Evolutionary conservation across 2,888 invertebrate genomes (phyloP).

Genomic region (Acanthosepion esculentum): DNA sequence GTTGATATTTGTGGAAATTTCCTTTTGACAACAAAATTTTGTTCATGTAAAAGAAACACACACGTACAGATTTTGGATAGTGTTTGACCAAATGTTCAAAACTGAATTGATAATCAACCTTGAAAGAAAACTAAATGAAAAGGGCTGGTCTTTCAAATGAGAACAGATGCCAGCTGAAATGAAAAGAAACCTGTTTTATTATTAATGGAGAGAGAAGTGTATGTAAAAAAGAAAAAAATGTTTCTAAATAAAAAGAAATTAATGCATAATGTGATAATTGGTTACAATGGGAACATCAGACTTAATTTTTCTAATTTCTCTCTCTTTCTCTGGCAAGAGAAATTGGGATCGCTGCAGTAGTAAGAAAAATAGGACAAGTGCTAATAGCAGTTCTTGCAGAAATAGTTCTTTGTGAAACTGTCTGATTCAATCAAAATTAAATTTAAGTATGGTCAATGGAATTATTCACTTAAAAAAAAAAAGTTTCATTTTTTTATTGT

Average conservation of each 20-base stretch:
- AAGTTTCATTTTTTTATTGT: no score
- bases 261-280: neutral
- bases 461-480: neutral
- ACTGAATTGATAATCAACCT: neutral
- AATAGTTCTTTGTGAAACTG: neutral
- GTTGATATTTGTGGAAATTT: neutral
- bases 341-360: no score
- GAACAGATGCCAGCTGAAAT: neutral
- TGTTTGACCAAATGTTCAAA: neutral
- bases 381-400: no score
- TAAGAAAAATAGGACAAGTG: no score
- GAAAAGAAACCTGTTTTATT: neutral
- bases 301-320: conserved; percentile 3
- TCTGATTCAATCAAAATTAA: conserved; percentile 33
- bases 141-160: neutral
- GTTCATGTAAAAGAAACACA: neutral
- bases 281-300: neutral
- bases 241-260: neutral
- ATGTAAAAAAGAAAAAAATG: neutral
- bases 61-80: neutral
- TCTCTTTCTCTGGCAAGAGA: neutral
- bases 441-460: neutral
- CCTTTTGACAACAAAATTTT: neutral
- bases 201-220: neutral
- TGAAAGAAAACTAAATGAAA: neutral